Evolutionary conservation across 2,888 invertebrate species (phyloP).

Genomic region (Chloroclystis v-ata): DNA sequence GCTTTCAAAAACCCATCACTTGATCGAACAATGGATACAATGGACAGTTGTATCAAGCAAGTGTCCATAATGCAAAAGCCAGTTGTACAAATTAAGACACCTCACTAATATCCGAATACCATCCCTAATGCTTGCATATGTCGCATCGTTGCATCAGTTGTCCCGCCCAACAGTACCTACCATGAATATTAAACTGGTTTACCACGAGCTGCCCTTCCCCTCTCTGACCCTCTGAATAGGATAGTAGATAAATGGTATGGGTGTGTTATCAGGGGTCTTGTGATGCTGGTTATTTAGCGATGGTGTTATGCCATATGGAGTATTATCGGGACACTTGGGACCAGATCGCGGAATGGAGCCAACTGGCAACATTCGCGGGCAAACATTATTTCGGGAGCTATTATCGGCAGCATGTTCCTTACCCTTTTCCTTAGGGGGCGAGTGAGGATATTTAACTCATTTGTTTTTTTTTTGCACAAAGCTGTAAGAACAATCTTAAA

Average conservation of each 20-base stretch:
- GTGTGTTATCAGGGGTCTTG: conserved; percentile 36
- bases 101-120: conserved; percentile 57
- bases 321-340: conserved; percentile 75
- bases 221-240: background rate
- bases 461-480: no score
- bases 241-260: conserved; percentile 6
- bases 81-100: conserved; percentile 64
- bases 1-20: no score
- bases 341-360: conserved; percentile 59
- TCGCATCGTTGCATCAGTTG: conserved; percentile 60
- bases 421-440: conserved; percentile 22
- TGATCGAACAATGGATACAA: no score
- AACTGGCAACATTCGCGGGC: conserved; percentile 65
- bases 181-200: conserved; percentile 55
- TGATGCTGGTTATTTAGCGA: conserved; percentile 53
- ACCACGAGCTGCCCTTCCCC: conserved; percentile 34
- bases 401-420: conserved; percentile 28
- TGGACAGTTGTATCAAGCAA: no score
- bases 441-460: background rate
- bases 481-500: no score
- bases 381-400: conserved; percentile 45
- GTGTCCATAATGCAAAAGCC: conserved; percentile 32
- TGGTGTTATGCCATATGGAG: conserved; percentile 73
- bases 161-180: conserved; percentile 61
- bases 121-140: conserved; percentile 77